A percentile compares a stretch with the other conserved stretches of the same genome.
These are phyloP conservation scores for Lithodes maja DNA, from an alignment of 2,888 invertebrate genomes.

Conservation along the genomic window DNA sequence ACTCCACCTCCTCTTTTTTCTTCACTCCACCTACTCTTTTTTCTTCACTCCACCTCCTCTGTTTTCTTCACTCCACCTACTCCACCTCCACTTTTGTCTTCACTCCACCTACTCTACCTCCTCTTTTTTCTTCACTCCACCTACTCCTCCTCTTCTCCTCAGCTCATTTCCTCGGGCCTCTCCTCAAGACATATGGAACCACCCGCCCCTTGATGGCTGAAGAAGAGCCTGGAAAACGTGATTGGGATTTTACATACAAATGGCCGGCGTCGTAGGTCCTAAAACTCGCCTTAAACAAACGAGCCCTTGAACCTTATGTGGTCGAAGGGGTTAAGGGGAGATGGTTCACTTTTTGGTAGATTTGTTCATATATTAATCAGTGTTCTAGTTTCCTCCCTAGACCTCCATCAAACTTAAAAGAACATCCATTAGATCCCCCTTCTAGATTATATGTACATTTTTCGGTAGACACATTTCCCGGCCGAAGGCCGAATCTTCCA, in stretches of 20 bases:
- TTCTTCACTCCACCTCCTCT: background rate
- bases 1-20: background rate
- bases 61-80: background rate
- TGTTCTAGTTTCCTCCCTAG: too few species aligned
- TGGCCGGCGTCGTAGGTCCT: slow-evolving; percentile 40
- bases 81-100: background rate
- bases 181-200: slow-evolving; percentile 42
- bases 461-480: too few species aligned
- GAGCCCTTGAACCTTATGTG: slow-evolving; percentile 49
- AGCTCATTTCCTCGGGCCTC: too few species aligned
- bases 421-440: too few species aligned
- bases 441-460: too few species aligned
- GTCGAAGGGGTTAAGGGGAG: background rate
- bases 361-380: too few species aligned
- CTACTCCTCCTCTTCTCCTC: too few species aligned
- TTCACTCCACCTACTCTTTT: background rate
- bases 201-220: slow-evolving; percentile 34
- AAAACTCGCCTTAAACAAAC: slow-evolving; percentile 48
- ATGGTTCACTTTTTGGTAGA: too few species aligned
- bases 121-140: background rate
- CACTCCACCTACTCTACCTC: too few species aligned
- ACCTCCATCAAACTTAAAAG: too few species aligned
- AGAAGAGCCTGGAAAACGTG: slow-evolving; percentile 52
- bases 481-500: too few species aligned
- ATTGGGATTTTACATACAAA: slow-evolving; percentile 63